Base-by-base conservation (phyloP, 2,797 vertebrate species). In the Microchirus variegatus region DNA sequence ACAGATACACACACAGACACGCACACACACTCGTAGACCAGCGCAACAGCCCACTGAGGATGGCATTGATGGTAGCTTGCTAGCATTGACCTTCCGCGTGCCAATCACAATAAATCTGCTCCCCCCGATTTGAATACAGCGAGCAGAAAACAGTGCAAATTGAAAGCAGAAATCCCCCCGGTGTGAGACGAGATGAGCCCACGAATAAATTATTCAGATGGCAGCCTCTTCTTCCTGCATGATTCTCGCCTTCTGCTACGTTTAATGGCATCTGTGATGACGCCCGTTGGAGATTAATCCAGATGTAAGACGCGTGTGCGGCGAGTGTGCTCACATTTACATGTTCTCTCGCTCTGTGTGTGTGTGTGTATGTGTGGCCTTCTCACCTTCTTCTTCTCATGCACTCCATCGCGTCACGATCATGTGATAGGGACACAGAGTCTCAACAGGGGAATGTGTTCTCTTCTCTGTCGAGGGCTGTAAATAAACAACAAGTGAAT, bases 141-240 rank as follows among this genome's bases (percentile, higher is more conserved):
- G 79, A 89, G 81, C n/a, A n/a, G 84, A 73, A 78, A 87, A 78
- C 70, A 73, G 78, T 81, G 81, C 78, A 87, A 87, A 90, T 87
- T 83, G 85, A 89, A 89, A 89, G 88, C 75, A 87, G 78, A 90
- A 90, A 88, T 87, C 87, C 88, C 87, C 87, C 79, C 10, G 84
- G 86, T 89, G 90, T 82, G 85, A 85, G 85, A 89, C 77, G 76
- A 90, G 88, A 90, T 87, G 81, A 89, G 85, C 67, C 77, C 83
- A 76, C 60, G 87, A 91, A 92, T 92, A 91, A 93, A 94, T 93
- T 90, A 93, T 93, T 93, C 88, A 93, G 84, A 89, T 89, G 81
- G 88, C 83, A 80, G 84, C 83, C 65, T 87, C 86, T 88, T n/a
- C n/a, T 75, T 89, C 82, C 87, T 76, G 88, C 84, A 85, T 74